Conservation (phyloP, 1,140 invertebrate species). For the Trichonephila clavipes region DNA sequence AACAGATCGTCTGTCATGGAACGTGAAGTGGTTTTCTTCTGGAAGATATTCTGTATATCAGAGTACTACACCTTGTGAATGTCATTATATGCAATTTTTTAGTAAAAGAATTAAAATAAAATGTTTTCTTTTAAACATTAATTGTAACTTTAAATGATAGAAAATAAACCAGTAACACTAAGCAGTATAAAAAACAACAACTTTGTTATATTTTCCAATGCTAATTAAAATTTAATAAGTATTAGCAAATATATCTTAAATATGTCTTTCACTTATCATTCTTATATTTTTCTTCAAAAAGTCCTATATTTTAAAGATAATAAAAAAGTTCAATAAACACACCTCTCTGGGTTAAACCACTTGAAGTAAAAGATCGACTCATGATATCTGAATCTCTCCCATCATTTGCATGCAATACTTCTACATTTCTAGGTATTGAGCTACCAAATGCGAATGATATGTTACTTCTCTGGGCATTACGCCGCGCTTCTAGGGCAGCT, state of each 20-base stretch:
- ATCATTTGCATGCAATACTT: constrained; percentile 79
- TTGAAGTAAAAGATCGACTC: constrained; percentile 40
- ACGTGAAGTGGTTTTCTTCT: constrained; percentile 59
- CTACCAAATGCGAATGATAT: constrained; percentile 93
- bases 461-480: constrained; percentile 86
- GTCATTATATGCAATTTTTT: background rate
- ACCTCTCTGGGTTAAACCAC: constrained; percentile 65
- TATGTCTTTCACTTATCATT: too few relatives aligned
- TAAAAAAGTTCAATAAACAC: background rate
- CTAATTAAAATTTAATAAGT: too few relatives aligned
- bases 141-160: too few relatives aligned
- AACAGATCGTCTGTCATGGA: constrained; percentile 65
- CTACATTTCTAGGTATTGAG: constrained; percentile 91
- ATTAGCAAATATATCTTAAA: too few relatives aligned
- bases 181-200: too few relatives aligned
- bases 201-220: too few relatives aligned
- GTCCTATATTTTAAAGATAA: background rate
- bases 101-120: background rate
- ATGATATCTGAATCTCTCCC: constrained; percentile 25
- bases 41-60: constrained; percentile 41
- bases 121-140: too few relatives aligned
- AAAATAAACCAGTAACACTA: too few relatives aligned
- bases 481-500: constrained; percentile 88
- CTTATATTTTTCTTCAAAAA: too few relatives aligned
- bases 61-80: background rate